A percentile compares a stretch with the other conserved stretches of the same genome.
These are phyloP conservation scores for Athalia rosae DNA, from an alignment of 2,888 invertebrate genomes.

Conservation along the genomic window DNA sequence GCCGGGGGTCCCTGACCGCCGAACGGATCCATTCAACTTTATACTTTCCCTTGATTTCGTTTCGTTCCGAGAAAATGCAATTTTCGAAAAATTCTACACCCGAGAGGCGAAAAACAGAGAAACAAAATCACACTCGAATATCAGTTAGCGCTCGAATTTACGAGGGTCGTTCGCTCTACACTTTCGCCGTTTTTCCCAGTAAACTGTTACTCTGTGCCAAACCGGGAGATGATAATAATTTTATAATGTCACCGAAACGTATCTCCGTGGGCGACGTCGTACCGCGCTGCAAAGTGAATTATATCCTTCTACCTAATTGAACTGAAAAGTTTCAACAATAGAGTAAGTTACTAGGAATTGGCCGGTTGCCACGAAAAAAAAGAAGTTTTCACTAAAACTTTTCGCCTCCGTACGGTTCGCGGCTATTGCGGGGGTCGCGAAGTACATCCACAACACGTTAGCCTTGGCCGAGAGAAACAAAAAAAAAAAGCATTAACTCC, in stretches of 20 bases:
- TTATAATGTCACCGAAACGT: conserved; percentile 16
- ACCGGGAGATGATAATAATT: conserved; percentile 8
- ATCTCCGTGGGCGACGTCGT: conserved; percentile 18
- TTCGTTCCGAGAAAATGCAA: too few species aligned
- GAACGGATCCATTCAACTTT: too few species aligned
- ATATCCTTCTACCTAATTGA: conserved; percentile 39
- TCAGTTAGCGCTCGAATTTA: too few species aligned
- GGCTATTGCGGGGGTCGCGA: not conserved
- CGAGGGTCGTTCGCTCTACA: too few species aligned
- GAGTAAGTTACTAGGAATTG: conserved; percentile 17
- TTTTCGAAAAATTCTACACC: too few species aligned
- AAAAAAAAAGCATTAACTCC: too few species aligned
- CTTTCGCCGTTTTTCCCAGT: too few species aligned
- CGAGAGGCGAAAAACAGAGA: too few species aligned
- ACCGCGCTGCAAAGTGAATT: conserved; percentile 15
- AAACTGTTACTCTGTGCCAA: too few species aligned
- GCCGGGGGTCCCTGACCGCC: too few species aligned
- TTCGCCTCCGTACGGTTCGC: not conserved
- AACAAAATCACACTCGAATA: too few species aligned
- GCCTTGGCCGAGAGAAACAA: conserved; percentile 22
- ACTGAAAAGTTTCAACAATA: conserved; percentile 36
- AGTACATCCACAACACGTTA: conserved; percentile 24
- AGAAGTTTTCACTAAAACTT: conserved; percentile 10
- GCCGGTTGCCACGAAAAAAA: conserved; percentile 25
- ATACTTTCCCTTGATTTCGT: too few species aligned